Base-by-base conservation (phyloP, 1,140 invertebrate species). In the Papilio machaon region DNA sequence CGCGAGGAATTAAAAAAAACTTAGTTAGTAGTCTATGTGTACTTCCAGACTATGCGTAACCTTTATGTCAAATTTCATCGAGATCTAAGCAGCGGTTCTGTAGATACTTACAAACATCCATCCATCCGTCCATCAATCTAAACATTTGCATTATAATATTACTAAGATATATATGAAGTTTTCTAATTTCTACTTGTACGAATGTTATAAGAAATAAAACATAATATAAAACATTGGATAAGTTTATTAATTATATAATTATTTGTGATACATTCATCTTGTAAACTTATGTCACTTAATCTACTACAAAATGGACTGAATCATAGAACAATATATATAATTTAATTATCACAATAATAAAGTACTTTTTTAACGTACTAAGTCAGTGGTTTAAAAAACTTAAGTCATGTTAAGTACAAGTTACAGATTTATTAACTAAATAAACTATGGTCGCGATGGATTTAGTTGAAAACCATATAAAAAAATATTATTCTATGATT, bases 181-280 rank as follows among this genome's bases (percentile, higher is more conserved):
- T 0, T 30, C 23, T 30, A 30, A 43, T 43, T 43, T 43, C 13
- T 49, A 49, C 8, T 49, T 49, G 47, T 49, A 49, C 1, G 46
- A 47, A 47, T 49, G 8, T 54, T 17, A 15, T 0, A 19, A n/a
- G 8, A 43, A 73, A 73, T 73, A 19, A 73, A 47, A 73, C 10
- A 73, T 46, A 46, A 73, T 35, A 11, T n/a, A 73, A 43, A 43
- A 46, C 38, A 58, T 58, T 19, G n/a, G 17, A 58, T 58, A 58
- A 73, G 38, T 73, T 73, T 43, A 73, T 43, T 73, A 73, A 43
- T 73, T 3, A 43, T n/a, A 70, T n/a, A 70, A 73, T 70, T 13
- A 70, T 70, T 73, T 73, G 30, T 43, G 38, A 73, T 73, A 73
- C 73, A 73, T 73, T 5, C 38, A 73, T 73, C 43, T 43, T 73